Evolutionary conservation across 2,113 vertebrate genomes (phyloP).

Genomic region (Odocoileus hemionus): DNA sequence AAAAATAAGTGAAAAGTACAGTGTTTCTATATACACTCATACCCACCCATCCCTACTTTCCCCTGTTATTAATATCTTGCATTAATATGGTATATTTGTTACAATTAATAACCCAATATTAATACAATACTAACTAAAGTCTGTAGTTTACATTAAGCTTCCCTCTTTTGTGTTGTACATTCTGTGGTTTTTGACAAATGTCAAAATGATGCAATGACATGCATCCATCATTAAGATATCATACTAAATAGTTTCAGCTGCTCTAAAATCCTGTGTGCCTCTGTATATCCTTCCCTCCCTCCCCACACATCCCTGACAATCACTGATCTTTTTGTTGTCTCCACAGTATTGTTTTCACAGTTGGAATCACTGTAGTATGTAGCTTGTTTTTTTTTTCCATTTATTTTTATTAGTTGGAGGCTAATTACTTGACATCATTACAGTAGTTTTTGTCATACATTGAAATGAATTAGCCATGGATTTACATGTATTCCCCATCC

Average conservation of each 20-base stretch:
- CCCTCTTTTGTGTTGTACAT: neutral
- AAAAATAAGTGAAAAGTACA: neutral
- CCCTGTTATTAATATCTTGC: neutral
- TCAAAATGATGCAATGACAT: neutral
- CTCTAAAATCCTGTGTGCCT: neutral
- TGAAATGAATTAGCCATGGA: no score
- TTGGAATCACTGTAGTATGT: no score
- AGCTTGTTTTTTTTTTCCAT: no score
- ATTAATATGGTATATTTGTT: neutral
- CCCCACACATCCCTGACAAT: no score
- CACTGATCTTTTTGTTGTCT: no score
- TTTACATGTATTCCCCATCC: no score
- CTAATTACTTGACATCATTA: no score
- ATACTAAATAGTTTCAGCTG: neutral
- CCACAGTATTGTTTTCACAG: no score
- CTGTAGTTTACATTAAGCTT: neutral
- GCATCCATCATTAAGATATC: neutral
- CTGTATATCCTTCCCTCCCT: neutral
- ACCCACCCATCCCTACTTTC: neutral
- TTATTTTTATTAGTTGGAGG: no score
- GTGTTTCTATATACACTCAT: neutral
- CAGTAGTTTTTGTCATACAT: no score
- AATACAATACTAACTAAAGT: neutral
- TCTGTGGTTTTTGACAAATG: neutral
- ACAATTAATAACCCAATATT: neutral